These are phyloP conservation scores for Bujurquina vittata DNA, from an alignment of 2,113 vertebrate genomes.

Conservation along the genomic window DNA sequence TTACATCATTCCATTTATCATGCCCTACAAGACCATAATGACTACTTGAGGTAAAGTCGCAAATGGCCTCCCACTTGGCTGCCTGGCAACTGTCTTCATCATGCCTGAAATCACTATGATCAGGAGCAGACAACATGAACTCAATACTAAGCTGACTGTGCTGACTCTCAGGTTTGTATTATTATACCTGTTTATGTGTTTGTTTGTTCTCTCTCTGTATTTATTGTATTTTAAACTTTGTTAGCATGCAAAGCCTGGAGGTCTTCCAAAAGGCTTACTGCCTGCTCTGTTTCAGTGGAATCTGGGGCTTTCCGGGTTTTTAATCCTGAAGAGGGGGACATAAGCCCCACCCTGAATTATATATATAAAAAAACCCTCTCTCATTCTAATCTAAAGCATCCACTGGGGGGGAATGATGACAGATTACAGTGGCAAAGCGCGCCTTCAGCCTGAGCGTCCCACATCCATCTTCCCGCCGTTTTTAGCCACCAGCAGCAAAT, in stretches of 20 bases:
- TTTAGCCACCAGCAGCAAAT: not conserved
- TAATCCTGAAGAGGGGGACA: not conserved
- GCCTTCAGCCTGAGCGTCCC: slow-evolving; percentile 8
- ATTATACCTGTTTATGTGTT: not conserved
- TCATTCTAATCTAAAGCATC: slow-evolving; percentile 55
- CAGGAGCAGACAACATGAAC: slow-evolving; percentile 8
- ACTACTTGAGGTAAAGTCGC: not conserved
- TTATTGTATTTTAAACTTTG: slow-evolving; percentile 23
- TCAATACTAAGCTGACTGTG: not conserved
- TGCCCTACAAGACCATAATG: not conserved
- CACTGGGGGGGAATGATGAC: slow-evolving; percentile 41
- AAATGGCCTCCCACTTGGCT: slow-evolving; percentile 9
- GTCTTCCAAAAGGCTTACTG: too few relatives aligned
- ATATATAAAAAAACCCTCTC: not conserved
- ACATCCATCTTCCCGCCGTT: not conserved
- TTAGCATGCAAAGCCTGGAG: not conserved
- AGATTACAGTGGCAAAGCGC: slow-evolving; percentile 42
- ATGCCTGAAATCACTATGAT: slow-evolving; percentile 17
- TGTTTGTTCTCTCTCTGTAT: not conserved
- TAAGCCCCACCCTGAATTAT: slow-evolving; percentile 4
- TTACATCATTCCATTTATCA: not conserved
- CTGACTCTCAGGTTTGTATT: not conserved
- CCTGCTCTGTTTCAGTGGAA: not conserved
- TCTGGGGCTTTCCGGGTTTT: not conserved
- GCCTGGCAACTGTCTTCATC: not conserved